Evolutionary conservation across 2,797 vertebrate genomes (phyloP), one percentile per base, ranked within the genome.

Genomic region (Silurus aristotelis): DNA sequence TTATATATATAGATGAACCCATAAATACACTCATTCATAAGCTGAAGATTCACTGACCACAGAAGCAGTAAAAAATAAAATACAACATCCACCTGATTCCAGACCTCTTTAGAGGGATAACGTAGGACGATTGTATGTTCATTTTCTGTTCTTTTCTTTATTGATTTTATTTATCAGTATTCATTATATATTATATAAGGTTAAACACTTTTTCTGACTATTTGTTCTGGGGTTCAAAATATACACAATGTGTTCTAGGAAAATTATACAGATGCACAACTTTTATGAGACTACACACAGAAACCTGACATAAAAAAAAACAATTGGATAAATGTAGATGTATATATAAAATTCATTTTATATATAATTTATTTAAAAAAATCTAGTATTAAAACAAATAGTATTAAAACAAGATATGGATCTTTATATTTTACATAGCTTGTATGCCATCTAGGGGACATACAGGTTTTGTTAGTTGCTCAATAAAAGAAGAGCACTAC

Each of bases 21-120:
- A 75, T 64, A 38, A 83, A 55, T 66, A 0, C 17, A 76, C 9
- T 38, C 20, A 68, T 14, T 68, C 25, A 77, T 20, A 55, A 27
- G 38, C 22, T 14, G n/a, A 58, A 25, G 9, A 61, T 8, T 64
- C 14, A 46, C 38, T 83, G n/a, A 52, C 76, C 98, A 98, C 98
- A 98, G 1, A 97, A 98, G 92, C 97, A 98, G 94, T 96, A 97
- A 81, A 98, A 38, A 52, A 52, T 52, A 10, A 52, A 52, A 52
- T 7, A 52, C 48, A 52, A 52, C 10, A 52, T 10, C 48, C 10
- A 52, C 48, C 48, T 38, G 38, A 52, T 52, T 7, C 48, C 38
- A 38, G 38, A 38, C 38, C 38, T 38, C 38, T 38, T 52, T 52
- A 52, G 8, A 52, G 1, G 48, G 48, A 52, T 52, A 52, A 52